Conservation (phyloP, 2,797 vertebrate species). For the Melanogrammus aeglefinus region DNA sequence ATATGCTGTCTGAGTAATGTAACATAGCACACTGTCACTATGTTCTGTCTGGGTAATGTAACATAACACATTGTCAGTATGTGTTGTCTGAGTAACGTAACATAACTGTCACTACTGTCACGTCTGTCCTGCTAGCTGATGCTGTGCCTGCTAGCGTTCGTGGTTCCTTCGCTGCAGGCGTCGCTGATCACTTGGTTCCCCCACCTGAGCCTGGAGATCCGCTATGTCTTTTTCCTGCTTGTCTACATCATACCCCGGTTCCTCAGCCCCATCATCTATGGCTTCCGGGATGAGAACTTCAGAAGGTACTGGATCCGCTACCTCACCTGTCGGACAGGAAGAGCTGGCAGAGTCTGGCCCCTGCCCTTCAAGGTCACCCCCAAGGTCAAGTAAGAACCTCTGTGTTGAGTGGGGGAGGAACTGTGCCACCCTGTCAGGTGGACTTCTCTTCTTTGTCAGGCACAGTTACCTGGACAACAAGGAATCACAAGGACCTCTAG, state of each 20-base stretch:
- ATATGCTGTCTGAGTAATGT: too few species aligned
- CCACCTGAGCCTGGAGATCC: slow-evolving; percentile 68
- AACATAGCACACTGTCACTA: too few species aligned
- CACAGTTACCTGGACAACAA: not conserved
- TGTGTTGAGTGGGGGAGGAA: not conserved
- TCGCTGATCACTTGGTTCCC: slow-evolving; percentile 74
- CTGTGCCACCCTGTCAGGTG: not conserved
- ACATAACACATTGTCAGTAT: not conserved
- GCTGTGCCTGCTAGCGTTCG: slow-evolving; percentile 76
- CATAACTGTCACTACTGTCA: not conserved
- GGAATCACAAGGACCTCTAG: not conserved
- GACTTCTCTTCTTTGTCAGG: not conserved
- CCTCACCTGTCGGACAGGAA: slow-evolving; percentile 32
- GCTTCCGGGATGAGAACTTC: slow-evolving; percentile 74
- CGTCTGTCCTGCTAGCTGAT: slow-evolving; percentile 56
- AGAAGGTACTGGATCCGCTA: slow-evolving; percentile 68
- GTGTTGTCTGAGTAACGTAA: not conserved
- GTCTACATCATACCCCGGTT: slow-evolving; percentile 80
- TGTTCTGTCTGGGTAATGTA: too few species aligned
- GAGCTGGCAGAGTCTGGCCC: slow-evolving; percentile 21
- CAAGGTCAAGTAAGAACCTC: slow-evolving; percentile 11
- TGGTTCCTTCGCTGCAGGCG: slow-evolving; percentile 75
- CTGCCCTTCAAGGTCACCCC: slow-evolving; percentile 24
- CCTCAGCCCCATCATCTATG: slow-evolving; percentile 77
- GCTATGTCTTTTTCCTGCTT: slow-evolving; percentile 75